These are phyloP conservation scores for Pygocentrus nattereri DNA, from an alignment of 2,797 vertebrate genomes.

Conservation along the genomic window DNA sequence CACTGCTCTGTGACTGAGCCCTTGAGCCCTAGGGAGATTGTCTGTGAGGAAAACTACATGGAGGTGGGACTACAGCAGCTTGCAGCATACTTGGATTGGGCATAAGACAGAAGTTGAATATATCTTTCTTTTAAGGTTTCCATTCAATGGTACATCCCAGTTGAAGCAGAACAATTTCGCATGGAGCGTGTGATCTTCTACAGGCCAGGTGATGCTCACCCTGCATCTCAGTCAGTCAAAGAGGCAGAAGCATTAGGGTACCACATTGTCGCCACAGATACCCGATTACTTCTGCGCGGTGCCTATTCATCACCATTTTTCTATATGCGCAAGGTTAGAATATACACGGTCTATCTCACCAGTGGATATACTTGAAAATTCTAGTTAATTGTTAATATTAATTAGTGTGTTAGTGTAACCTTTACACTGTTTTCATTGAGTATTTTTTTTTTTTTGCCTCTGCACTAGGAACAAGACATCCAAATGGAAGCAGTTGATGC, in stretches of 20 bases:
- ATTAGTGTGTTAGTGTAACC: not conserved
- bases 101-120: conserved; percentile 1
- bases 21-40: conserved; percentile 72
- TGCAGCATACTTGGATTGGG: not conserved
- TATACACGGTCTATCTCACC: not conserved
- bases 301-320: conserved; percentile 73
- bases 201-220: conserved; percentile 51
- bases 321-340: conserved; percentile 64
- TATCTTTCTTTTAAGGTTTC: conserved; percentile 28
- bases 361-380: no score
- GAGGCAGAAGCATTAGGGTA: conserved; percentile 74
- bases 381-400: not conserved
- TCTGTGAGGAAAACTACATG: conserved; percentile 78
- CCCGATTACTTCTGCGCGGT: conserved; percentile 68
- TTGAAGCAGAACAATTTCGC: conserved; percentile 15
- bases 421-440: not conserved
- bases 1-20: conserved; percentile 60
- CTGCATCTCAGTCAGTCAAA: conserved; percentile 54
- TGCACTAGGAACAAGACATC: conserved; percentile 59
- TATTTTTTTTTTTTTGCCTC: not conserved
- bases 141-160: conserved; percentile 19
- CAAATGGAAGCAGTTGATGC: conserved; percentile 65
- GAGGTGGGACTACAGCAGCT: conserved; percentile 63
- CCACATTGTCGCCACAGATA: conserved; percentile 64
- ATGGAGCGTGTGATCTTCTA: conserved; percentile 73